Percentiles rank a stretch among this genome's conserved stretches.
These are phyloP conservation scores for Eupeodes latifasciatus DNA, from an alignment of 2,888 invertebrate genomes.

Conservation along the genomic window DNA sequence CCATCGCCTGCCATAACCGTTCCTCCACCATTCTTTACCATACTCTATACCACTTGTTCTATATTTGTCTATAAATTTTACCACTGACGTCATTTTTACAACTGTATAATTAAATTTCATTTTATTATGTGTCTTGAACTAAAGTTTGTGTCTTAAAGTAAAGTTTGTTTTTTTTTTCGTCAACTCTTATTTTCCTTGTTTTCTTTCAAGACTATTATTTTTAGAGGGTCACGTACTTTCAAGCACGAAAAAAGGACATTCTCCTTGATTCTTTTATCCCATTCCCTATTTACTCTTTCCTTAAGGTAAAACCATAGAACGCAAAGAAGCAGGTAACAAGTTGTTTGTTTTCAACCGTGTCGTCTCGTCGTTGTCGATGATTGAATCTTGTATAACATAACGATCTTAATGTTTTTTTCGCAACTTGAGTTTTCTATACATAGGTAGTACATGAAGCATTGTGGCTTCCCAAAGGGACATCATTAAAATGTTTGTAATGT, in stretches of 20 bases:
- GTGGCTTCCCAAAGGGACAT: slow-evolving; percentile 31
- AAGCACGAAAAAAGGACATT: not conserved
- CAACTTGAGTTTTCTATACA: not conserved
- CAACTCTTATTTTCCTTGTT: not conserved
- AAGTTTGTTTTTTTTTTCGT: not conserved
- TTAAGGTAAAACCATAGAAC: not conserved
- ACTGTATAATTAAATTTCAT: slow-evolving; percentile 70
- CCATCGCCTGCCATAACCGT: not conserved
- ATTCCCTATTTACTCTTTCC: too few species aligned
- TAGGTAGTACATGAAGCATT: not conserved
- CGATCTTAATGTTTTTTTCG: slow-evolving; percentile 5
- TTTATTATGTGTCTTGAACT: slow-evolving; percentile 58
- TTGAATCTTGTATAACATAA: slow-evolving; percentile 51
- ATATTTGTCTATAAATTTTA: not conserved
- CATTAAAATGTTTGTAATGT: slow-evolving; percentile 43
- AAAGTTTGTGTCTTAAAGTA: slow-evolving; percentile 27
- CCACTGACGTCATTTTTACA: slow-evolving; percentile 53
- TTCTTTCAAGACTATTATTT: slow-evolving; percentile 10
- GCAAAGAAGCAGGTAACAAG: slow-evolving; percentile 43
- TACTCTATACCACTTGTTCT: not conserved
- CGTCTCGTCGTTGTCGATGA: slow-evolving; percentile 36
- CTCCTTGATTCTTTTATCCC: not conserved
- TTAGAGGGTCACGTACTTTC: slow-evolving; percentile 50
- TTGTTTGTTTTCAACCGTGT: slow-evolving; percentile 61
- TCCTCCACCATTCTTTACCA: too few species aligned